A percentile compares a stretch with the other conserved stretches of the same genome.
These are phyloP conservation scores for Trachelipus rathkii DNA, from an alignment of 1,140 invertebrate genomes.

Conservation along the genomic window DNA sequence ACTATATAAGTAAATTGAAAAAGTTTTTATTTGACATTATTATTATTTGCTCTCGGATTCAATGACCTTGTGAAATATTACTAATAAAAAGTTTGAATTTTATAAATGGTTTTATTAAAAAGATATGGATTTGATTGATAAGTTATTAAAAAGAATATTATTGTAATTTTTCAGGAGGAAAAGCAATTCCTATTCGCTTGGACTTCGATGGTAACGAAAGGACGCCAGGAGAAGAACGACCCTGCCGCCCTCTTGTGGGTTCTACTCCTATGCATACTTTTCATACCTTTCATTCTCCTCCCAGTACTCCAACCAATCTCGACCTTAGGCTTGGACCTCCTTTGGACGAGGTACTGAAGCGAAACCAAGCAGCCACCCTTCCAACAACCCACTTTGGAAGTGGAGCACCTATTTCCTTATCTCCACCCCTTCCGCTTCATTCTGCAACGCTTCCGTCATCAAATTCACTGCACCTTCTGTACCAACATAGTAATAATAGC, in stretches of 20 bases:
- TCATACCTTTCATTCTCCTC: conserved; percentile 7
- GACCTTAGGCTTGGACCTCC: conserved; percentile 23
- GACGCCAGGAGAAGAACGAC: conserved; percentile 34
- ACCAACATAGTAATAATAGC: neutral
- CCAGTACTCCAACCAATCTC: conserved; percentile 26
- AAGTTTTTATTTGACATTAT: too few relatives aligned
- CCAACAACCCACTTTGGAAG: neutral
- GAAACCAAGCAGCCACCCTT: neutral
- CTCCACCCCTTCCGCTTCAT: conserved; percentile 16
- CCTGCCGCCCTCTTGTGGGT: conserved; percentile 31
- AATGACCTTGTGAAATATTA: too few relatives aligned
- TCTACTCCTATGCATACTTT: conserved; percentile 14
- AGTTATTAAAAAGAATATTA: too few relatives aligned
- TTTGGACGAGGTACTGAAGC: neutral
- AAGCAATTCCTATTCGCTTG: conserved; percentile 29
- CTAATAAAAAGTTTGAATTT: too few relatives aligned
- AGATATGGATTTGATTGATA: too few relatives aligned
- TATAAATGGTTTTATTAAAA: too few relatives aligned
- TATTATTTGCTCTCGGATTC: too few relatives aligned
- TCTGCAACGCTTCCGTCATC: conserved; percentile 5
- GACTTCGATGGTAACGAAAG: conserved; percentile 35
- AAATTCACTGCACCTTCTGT: neutral
- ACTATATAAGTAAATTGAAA: too few relatives aligned
- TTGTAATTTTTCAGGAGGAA: conserved; percentile 24
- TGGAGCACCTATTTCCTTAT: neutral